A percentile compares a stretch with the other conserved stretches of the same genome.
These are phyloP conservation scores for Anguilla marmorata DNA, from an alignment of 2,797 vertebrate species.

Conservation along the genomic window DNA sequence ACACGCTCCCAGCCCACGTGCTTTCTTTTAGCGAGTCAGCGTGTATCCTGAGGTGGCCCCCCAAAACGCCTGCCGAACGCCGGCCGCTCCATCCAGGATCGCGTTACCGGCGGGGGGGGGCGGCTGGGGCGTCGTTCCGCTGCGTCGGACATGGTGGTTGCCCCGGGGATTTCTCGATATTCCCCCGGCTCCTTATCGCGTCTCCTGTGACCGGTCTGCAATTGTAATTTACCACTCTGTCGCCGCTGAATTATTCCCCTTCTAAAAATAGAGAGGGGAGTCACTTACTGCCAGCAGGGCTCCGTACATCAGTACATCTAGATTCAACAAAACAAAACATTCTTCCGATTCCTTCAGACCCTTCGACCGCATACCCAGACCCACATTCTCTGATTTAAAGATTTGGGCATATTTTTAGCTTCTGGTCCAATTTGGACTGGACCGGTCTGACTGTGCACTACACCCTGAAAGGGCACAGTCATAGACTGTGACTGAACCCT, in stretches of 20 bases:
- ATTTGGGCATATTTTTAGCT: constrained; percentile 15
- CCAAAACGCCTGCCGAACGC: neutral
- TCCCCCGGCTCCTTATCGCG: neutral
- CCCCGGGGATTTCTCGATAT: neutral
- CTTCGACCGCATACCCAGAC: neutral
- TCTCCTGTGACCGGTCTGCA: constrained; percentile 7
- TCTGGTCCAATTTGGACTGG: neutral
- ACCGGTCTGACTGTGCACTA: neutral
- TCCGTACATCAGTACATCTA: constrained; percentile 23
- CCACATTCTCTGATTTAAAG: constrained; percentile 24
- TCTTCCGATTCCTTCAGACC: neutral
- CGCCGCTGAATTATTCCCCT: constrained; percentile 5
- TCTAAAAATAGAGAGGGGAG: neutral
- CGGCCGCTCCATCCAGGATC: neutral
- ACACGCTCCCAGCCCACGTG: neutral
- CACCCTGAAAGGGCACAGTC: constrained; percentile 36
- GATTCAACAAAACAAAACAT: constrained; percentile 22
- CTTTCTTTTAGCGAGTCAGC: neutral
- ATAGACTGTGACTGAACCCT: constrained; percentile 28
- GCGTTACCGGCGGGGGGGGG: neutral
- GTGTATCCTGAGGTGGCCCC: neutral
- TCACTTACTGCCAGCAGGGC: constrained; percentile 14
- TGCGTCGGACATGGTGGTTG: neutral
- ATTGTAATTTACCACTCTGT: constrained; percentile 12
- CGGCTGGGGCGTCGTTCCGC: neutral